Evolutionary conservation across 2,888 invertebrate species (phyloP), one percentile per base, ranked within the genome.

Genomic region (Philereme transversata): DNA sequence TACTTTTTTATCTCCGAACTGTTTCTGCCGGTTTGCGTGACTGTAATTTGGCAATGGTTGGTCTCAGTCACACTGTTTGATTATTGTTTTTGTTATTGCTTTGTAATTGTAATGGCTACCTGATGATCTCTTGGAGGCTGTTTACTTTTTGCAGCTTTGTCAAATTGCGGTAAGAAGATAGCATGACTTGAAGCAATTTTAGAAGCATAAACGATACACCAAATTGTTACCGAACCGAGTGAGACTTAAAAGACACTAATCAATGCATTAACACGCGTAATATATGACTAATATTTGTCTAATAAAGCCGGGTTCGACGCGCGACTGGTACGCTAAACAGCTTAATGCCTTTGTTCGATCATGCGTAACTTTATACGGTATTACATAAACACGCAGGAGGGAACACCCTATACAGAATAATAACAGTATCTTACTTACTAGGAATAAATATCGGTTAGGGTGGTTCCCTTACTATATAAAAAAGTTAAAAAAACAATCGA

Each of bases 361-460:
- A 59, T 62, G 56, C 63, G 69, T 65, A 47, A 57, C 63, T 68
- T 55, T 51, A 62, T 63, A 64, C 64, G 48, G 46, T 51, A 55
- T 61, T 61, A 64, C 51, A 54, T 64, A 59, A 64, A 57, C 57
- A 57, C 38, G 50, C 56, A 60, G 47, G 56, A 58, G 69, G 65
- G 65, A 61, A 53, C 61, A 57, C 68, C 68, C 65, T 54, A 48
- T 55, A 40, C 22, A 22, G 22, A 22, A 22, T 22, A 22, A 22
- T 22, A 22, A 22, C 22, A 22, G 22, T 22, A 22, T 3, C 22
- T 22, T 22, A 22, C 22, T 22, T 46, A 49, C 51, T 4, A 46
- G 35, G 38, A 6, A 22, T 22, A 22, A 6, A 54, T 54, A 47
- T 47, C 40, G 7, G 36, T 6, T 4, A 38, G 49, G 35, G 49